These are phyloP conservation scores for Bostrychus sinensis DNA, from an alignment of 2,113 vertebrate species.

Conservation along the genomic window DNA sequence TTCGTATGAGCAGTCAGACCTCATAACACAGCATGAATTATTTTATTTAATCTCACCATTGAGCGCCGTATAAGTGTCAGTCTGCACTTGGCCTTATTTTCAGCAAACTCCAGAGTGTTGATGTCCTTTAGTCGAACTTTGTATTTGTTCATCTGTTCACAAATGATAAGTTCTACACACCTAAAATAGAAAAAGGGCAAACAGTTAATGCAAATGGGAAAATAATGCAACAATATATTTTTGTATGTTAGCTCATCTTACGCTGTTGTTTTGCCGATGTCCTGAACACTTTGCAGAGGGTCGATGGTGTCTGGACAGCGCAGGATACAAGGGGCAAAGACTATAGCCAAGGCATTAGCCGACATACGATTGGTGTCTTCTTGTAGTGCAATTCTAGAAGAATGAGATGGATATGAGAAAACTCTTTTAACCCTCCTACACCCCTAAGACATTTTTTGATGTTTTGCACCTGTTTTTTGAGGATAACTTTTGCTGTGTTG, in stretches of 20 bases:
- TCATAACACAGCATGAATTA: not conserved
- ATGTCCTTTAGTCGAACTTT: constrained; percentile 95
- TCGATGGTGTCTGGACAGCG: constrained; percentile 94
- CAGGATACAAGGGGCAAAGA: constrained; percentile 97
- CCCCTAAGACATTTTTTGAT: no score
- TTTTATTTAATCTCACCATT: constrained; percentile 84
- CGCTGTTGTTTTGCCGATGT: constrained; percentile 98
- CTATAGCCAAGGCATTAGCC: constrained; percentile 95
- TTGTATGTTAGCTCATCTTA: constrained; percentile 69
- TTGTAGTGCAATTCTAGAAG: constrained; percentile 89
- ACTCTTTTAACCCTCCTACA: no score
- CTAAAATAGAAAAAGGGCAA: constrained; percentile 66
- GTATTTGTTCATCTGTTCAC: constrained; percentile 98
- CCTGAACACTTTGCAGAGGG: constrained; percentile 94
- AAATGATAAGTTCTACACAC: constrained; percentile 93
- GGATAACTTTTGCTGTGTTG: no score
- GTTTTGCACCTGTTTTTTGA: no score
- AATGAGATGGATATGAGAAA: constrained; percentile 14
- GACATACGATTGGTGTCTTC: constrained; percentile 99
- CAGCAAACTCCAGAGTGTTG: constrained; percentile 95
- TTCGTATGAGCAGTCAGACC: not conserved
- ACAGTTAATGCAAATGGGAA: not conserved
- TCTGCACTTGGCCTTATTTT: constrained; percentile 95
- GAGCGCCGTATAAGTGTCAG: constrained; percentile 93
- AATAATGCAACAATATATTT: not conserved